Percentiles rank a stretch among this genome's conserved stretches.
Evolutionary conservation across 2,797 vertebrate species (phyloP).

Genomic region (Alectoris magna): DNA sequence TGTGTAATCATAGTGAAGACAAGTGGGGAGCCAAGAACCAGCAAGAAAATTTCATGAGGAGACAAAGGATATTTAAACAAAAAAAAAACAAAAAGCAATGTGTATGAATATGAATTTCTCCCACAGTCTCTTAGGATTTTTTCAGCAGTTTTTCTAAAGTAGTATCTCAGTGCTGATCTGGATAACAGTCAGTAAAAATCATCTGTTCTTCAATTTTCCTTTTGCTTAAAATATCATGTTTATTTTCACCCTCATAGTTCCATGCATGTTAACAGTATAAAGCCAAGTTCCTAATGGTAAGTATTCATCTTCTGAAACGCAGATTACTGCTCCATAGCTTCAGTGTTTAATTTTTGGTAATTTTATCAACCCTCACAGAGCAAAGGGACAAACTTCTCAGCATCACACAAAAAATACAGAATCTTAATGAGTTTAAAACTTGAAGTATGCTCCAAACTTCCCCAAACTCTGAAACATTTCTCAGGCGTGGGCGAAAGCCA

Average conservation of each 20-base stretch:
- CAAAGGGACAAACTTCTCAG: not conserved
- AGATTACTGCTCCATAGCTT: not conserved
- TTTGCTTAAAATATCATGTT: not conserved
- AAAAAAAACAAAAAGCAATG: too few relatives aligned
- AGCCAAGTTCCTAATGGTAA: constrained; percentile 12
- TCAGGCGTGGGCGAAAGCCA: not conserved
- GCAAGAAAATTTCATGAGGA: not conserved
- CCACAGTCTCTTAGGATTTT: not conserved
- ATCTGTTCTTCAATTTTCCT: not conserved
- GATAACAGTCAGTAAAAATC: not conserved
- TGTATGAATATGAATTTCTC: not conserved
- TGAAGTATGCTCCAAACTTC: not conserved
- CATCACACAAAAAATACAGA: not conserved
- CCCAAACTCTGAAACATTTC: not conserved
- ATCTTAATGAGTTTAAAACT: not conserved
- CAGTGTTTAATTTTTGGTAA: not conserved
- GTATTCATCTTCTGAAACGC: not conserved
- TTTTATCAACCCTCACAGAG: not conserved
- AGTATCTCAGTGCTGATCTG: not conserved
- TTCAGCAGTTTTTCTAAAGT: not conserved
- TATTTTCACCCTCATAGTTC: not conserved
- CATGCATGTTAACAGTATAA: not conserved
- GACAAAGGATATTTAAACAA: not conserved
- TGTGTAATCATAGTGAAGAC: not conserved
- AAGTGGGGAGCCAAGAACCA: not conserved